These are phyloP conservation scores for Polydesmus complanatus DNA, from an alignment of 2,888 invertebrate species.

Conservation along the genomic window DNA sequence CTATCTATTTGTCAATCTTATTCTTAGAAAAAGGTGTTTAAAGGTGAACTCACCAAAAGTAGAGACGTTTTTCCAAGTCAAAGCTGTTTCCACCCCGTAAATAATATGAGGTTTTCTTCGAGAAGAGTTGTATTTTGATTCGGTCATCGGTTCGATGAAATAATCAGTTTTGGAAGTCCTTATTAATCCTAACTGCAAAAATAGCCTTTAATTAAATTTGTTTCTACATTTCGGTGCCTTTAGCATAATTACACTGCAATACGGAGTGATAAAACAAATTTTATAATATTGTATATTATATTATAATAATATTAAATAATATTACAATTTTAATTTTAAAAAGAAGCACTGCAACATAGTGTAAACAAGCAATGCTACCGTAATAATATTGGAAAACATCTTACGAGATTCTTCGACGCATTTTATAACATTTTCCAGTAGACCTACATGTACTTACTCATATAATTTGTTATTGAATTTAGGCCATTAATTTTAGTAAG, in stretches of 20 bases:
- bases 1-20: too few species aligned
- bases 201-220: not conserved
- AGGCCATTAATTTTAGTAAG: too few species aligned
- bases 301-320: not conserved
- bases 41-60: not conserved
- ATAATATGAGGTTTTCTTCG: slow-evolving; percentile 1
- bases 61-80: slow-evolving; percentile 12
- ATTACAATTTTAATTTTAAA: not conserved
- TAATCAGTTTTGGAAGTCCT: slow-evolving; percentile 10
- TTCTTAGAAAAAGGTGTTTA: not conserved
- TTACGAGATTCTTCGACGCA: too few species aligned
- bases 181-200: slow-evolving; percentile 10
- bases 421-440: too few species aligned
- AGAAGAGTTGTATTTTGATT: not conserved
- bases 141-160: slow-evolving; percentile 11
- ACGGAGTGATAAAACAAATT: not conserved
- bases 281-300: not conserved
- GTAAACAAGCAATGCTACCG: too few species aligned
- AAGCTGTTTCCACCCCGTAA: slow-evolving; percentile 6
- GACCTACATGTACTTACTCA: too few species aligned
- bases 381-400: too few species aligned
- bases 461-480: too few species aligned
- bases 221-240: not conserved
- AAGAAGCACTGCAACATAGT: too few species aligned
- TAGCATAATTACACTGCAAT: too few species aligned